A percentile compares a stretch with the other conserved stretches of the same genome.
These are phyloP conservation scores for Rhopalosiphum maidis DNA, from an alignment of 1,140 invertebrate genomes.

Conservation along the genomic window DNA sequence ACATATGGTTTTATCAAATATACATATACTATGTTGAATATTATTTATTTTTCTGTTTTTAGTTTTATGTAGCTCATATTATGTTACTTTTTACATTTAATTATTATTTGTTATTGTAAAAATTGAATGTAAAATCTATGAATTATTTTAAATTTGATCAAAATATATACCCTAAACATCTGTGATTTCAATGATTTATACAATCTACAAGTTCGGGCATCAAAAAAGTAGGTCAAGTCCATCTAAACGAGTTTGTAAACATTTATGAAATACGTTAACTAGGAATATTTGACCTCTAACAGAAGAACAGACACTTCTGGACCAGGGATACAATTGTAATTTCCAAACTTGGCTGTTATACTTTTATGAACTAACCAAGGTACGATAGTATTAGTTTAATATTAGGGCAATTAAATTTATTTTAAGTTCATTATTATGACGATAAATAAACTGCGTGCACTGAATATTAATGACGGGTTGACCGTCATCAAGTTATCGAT, in stretches of 20 bases:
- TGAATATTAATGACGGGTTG: neutral
- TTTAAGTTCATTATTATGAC: neutral
- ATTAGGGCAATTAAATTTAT: neutral
- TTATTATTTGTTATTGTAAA: neutral
- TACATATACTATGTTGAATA: neutral
- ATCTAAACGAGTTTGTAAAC: neutral
- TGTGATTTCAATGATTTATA: neutral
- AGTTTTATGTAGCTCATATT: neutral
- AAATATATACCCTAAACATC: neutral
- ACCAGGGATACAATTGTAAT: slow-evolving; percentile 14
- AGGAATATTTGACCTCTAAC: slow-evolving; percentile 1
- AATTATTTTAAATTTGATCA: neutral
- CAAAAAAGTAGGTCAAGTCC: slow-evolving; percentile 18
- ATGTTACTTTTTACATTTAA: neutral
- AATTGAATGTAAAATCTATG: neutral
- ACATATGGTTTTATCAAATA: neutral
- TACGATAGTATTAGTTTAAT: neutral
- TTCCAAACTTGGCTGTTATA: neutral
- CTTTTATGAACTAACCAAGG: neutral
- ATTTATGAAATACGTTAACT: neutral
- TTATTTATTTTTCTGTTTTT: neutral
- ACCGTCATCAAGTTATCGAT: neutral
- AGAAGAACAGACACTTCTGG: neutral
- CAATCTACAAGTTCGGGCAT: neutral
- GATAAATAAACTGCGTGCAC: neutral